These are phyloP conservation scores for Pristionchus exspectatus DNA, from an alignment of 2,888 invertebrate species.

Conservation along the genomic window DNA sequence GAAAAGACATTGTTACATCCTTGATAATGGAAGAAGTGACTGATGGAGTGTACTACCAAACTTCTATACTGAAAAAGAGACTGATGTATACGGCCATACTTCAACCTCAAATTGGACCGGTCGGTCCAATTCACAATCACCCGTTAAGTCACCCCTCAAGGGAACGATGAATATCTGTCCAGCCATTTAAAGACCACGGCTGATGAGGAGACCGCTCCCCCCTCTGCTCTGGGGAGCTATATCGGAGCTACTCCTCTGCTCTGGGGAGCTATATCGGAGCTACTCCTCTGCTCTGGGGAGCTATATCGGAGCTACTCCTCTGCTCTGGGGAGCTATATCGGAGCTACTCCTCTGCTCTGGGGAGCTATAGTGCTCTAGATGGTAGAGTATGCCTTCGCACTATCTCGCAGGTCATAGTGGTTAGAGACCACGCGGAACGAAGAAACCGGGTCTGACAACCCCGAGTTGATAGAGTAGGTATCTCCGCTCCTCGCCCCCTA, in stretches of 20 bases:
- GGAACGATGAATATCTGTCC: neutral
- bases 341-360: no score
- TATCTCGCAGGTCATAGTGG: no score
- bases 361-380: no score
- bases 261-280: neutral
- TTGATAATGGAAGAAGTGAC: no score
- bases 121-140: neutral
- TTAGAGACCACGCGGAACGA: neutral
- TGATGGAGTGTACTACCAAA: no score
- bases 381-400: no score
- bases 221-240: neutral
- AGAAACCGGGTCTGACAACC: neutral
- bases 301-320: neutral
- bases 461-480: conserved; percentile 8
- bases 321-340: neutral
- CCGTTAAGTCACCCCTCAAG: neutral
- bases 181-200: no score
- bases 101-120: neutral
- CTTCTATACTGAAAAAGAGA: neutral
- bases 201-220: no score
- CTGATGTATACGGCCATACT: neutral
- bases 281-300: neutral
- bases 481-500: neutral
- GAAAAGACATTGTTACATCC: no score
- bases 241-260: neutral